phyloP scores from a whole-genome alignment of 2,888 invertebrate genomes.

The Blomia tropicalis region DNA sequence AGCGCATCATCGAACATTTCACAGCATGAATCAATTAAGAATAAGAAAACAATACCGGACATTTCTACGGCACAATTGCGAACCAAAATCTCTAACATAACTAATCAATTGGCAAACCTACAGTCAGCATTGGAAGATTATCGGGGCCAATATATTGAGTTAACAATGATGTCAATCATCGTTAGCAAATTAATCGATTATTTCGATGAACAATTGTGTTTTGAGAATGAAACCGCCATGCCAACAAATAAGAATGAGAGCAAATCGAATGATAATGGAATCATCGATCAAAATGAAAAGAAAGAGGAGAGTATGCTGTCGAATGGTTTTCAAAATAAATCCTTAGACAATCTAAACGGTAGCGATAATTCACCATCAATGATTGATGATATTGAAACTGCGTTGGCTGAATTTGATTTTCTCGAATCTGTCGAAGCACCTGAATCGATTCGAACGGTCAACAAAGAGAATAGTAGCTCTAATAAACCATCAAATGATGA shows the following conservation, averaged over 20 bases:
- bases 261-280: neutral
- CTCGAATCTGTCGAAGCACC: neutral
- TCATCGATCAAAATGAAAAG: neutral
- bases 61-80: neutral
- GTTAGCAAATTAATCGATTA: neutral
- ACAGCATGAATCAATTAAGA: neutral
- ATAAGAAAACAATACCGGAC: neutral
- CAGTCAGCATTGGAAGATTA: conserved; percentile 17
- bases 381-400: neutral
- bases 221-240: neutral
- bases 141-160: conserved; percentile 20
- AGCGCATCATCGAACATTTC: neutral
- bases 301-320: neutral
- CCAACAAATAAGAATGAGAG: neutral
- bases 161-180: neutral
- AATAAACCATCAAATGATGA: too few relatives aligned
- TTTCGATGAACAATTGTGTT: neutral
- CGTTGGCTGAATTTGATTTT: conserved; percentile 9
- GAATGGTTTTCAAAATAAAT: neutral
- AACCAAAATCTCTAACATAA: neutral
- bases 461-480: too few relatives aligned
- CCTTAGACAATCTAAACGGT: neutral
- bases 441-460: too few relatives aligned
- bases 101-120: neutral
- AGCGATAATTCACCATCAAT: neutral